Evolutionary conservation across 2,888 invertebrate genomes (phyloP).

Genomic region (Latrodectus elegans): DNA sequence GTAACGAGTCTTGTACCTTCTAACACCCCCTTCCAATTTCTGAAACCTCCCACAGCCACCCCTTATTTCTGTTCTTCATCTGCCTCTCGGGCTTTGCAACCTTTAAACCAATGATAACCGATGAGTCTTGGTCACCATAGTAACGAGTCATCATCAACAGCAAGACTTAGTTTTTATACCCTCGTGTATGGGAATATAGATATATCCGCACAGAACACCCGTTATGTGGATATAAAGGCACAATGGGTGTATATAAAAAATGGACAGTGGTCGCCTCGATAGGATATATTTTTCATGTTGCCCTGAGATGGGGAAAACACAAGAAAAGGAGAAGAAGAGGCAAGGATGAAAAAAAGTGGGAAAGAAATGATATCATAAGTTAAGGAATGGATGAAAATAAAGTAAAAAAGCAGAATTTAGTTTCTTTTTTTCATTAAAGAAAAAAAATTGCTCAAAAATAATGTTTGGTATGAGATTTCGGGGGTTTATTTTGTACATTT

Average conservation of each 20-base stretch:
- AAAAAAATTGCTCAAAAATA: slow-evolving; percentile 2
- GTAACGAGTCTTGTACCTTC: slow-evolving; percentile 61
- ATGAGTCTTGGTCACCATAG: slow-evolving; percentile 62
- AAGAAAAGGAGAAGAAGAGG: neutral
- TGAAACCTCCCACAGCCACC: slow-evolving; percentile 30
- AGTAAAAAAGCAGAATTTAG: neutral
- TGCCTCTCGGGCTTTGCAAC: slow-evolving; percentile 53
- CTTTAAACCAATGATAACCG: slow-evolving; percentile 67
- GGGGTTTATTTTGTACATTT: slow-evolving; percentile 4
- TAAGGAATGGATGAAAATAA: neutral
- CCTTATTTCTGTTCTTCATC: slow-evolving; percentile 29
- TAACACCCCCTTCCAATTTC: slow-evolving; percentile 31
- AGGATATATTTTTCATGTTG: slow-evolving; percentile 1
- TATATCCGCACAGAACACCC: slow-evolving; percentile 31
- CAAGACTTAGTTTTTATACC: slow-evolving; percentile 6
- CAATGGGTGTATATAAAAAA: slow-evolving; percentile 41
- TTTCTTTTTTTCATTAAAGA: neutral
- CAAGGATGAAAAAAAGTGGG: neutral
- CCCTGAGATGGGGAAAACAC: neutral
- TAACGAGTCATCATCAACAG: slow-evolving; percentile 64
- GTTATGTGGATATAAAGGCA: slow-evolving; percentile 32
- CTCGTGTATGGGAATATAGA: neutral
- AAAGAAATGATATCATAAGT: slow-evolving; percentile 5
- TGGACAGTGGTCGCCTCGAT: slow-evolving; percentile 46
- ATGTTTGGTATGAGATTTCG: neutral